Evolutionary conservation across 2,797 vertebrate species (phyloP).

Genomic region (Knipowitschia caucasica): DNA sequence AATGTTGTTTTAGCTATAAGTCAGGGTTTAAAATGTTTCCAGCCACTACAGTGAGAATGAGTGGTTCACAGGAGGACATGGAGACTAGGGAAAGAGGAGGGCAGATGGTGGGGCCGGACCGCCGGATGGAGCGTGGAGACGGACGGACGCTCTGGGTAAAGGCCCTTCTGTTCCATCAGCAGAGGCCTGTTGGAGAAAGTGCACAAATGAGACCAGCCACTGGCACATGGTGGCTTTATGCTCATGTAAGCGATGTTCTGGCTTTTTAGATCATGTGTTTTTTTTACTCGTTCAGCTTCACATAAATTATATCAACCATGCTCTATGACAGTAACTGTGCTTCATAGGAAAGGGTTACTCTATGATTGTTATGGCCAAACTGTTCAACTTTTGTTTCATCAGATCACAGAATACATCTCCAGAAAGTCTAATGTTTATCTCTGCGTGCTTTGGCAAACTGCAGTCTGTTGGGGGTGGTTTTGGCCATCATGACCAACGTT

Average conservation of each 20-base stretch:
- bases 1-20: neutral
- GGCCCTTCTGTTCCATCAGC: slow-evolving; percentile 66
- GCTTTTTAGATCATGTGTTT: neutral
- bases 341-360: no score
- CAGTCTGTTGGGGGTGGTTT: no score
- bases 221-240: slow-evolving; percentile 24
- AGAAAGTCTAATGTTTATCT: no score
- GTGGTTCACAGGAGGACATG: slow-evolving; percentile 19
- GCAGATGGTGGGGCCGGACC: slow-evolving; percentile 51
- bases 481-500: no score
- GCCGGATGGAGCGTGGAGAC: slow-evolving; percentile 40
- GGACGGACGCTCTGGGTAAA: slow-evolving; percentile 47
- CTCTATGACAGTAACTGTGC: neutral
- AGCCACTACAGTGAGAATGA: slow-evolving; percentile 3
- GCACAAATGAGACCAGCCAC: slow-evolving; percentile 55
- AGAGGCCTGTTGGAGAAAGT: slow-evolving; percentile 68
- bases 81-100: slow-evolving; percentile 20
- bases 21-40: slow-evolving; percentile 9
- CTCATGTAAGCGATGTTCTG: slow-evolving; percentile 4
- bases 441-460: no score
- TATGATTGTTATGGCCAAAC: no score
- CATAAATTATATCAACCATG: neutral
- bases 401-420: neutral
- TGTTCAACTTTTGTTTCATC: no score
- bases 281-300: neutral